A percentile compares a stretch with the other conserved stretches of the same genome.
phyloP scores from a whole-genome alignment of 2,113 vertebrate species.

The Dolichallabes microphthalmus region DNA sequence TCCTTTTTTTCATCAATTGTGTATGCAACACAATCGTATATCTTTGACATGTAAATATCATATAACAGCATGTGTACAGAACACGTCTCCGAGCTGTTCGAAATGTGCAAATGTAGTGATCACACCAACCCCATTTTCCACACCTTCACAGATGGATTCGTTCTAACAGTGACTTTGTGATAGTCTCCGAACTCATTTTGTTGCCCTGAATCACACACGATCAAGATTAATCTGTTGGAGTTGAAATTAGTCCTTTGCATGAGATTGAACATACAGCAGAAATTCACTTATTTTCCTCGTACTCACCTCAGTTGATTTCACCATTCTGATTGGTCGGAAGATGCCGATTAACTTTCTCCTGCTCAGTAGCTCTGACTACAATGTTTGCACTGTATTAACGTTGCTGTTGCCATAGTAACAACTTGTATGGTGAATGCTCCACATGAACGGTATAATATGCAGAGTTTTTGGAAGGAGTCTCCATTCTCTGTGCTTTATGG shows the following conservation, averaged over 20 bases:
- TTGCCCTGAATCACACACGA: constrained; percentile 1
- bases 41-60: constrained; percentile 26
- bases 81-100: not conserved
- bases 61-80: not conserved
- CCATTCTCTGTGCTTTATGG: not conserved
- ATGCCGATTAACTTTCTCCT: not conserved
- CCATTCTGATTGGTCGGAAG: not conserved
- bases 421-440: not conserved
- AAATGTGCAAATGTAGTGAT: constrained; percentile 18
- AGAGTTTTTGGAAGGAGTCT: not conserved
- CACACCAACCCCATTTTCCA: not conserved
- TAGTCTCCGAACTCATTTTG: constrained; percentile 26
- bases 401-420: not conserved
- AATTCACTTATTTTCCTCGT: constrained; percentile 48
- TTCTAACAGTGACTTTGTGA: constrained; percentile 13
- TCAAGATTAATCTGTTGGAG: constrained; percentile 48
- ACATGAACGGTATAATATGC: not conserved
- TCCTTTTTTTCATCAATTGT: not conserved
- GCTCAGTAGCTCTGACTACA: not conserved
- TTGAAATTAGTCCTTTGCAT: constrained; percentile 56
- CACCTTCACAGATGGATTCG: constrained; percentile 16
- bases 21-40: not conserved
- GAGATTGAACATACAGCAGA: constrained; percentile 65
- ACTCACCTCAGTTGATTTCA: not conserved
- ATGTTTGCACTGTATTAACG: not conserved